Evolutionary conservation across 2,113 vertebrate genomes (phyloP).

Genomic region (Gopherus evgoodei): DNA sequence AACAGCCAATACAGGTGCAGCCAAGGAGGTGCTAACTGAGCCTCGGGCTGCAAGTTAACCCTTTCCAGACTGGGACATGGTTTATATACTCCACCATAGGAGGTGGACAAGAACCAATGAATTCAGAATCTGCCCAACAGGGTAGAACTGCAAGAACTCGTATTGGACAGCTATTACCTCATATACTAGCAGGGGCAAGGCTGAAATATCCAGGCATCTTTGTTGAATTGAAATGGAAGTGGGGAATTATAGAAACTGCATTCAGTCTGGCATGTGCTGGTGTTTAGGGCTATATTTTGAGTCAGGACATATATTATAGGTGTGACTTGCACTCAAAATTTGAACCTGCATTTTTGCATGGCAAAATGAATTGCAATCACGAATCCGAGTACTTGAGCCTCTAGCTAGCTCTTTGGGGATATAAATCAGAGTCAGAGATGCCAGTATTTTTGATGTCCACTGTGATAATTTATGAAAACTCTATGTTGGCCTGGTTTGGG

Average conservation of each 20-base stretch:
- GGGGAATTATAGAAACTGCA: not conserved
- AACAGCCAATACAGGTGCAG: too few species aligned
- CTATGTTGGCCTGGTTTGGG: not conserved
- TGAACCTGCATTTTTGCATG: not conserved
- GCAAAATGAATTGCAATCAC: not conserved
- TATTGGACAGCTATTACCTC: accelerated
- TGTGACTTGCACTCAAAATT: not conserved
- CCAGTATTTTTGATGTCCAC: constrained; percentile 13
- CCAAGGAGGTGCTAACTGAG: too few species aligned
- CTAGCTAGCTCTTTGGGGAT: not conserved
- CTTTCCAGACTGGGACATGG: too few species aligned
- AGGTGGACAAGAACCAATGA: not conserved
- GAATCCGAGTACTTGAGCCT: constrained; percentile 33
- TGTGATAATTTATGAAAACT: not conserved
- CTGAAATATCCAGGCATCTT: not conserved
- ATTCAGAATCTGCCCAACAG: not conserved
- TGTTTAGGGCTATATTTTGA: not conserved
- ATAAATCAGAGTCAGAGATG: constrained; percentile 15
- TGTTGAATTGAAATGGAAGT: not conserved
- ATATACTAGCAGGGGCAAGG: not conserved
- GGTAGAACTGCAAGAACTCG: not conserved
- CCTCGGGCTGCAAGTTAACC: too few species aligned
- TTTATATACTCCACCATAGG: too few species aligned
- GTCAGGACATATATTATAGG: not conserved
- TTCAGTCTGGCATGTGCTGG: not conserved